These are phyloP conservation scores for Macrosteles quadrilineatus DNA, from an alignment of 1,140 invertebrate species.

Conservation along the genomic window DNA sequence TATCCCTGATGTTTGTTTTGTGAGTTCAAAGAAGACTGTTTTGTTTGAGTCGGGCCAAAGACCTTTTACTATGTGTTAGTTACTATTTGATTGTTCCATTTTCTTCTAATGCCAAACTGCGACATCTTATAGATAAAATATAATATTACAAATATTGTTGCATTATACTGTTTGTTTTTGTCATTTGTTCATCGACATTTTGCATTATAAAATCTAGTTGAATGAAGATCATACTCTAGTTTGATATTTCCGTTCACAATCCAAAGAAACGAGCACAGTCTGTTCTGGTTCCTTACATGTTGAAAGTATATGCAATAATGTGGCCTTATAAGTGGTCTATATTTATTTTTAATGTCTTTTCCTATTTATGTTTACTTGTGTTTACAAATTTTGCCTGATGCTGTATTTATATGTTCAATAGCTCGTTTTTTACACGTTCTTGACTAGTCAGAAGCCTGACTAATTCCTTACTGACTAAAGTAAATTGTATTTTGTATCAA, in stretches of 20 bases:
- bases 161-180: neutral
- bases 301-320: constrained; percentile 22
- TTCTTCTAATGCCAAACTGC: constrained; percentile 12
- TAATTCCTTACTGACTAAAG: neutral
- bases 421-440: constrained; percentile 10
- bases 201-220: neutral
- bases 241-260: neutral
- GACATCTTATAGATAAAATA: neutral
- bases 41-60: constrained; percentile 12
- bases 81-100: constrained; percentile 10
- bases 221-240: too few species aligned
- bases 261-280: neutral
- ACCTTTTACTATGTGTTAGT: neutral
- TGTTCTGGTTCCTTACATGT: constrained; percentile 14
- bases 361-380: neutral
- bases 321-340: constrained; percentile 15
- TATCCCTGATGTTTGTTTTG: neutral
- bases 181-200: neutral
- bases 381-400: constrained; percentile 6
- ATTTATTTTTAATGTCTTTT: constrained; percentile 13
- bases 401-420: constrained; percentile 7
- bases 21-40: neutral
- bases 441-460: constrained; percentile 8
- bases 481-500: neutral
- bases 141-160: neutral